Percentiles rank a stretch among this genome's conserved stretches.
phyloP scores from a whole-genome alignment of 92 coral and sea anemone species.

The Pocillopora meandrina region DNA sequence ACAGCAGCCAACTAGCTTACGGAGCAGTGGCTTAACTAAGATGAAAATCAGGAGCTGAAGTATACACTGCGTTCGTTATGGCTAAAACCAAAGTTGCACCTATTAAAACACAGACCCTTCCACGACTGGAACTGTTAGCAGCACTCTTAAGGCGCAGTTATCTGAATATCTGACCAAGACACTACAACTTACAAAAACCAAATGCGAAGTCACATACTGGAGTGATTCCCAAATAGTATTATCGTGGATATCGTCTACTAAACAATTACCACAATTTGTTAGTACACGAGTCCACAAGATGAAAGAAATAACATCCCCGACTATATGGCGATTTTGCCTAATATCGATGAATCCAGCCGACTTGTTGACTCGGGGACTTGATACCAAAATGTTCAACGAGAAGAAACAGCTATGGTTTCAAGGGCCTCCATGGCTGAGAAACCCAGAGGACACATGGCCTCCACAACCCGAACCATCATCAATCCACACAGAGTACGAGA shows the following conservation, averaged over 20 bases:
- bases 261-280: constrained; percentile 20
- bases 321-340: constrained; percentile 40
- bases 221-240: constrained; percentile 57
- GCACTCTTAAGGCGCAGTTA: constrained; percentile 48
- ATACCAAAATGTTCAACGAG: constrained; percentile 1
- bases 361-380: constrained; percentile 37
- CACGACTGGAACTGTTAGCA: constrained; percentile 50
- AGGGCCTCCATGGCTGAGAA: constrained; percentile 33
- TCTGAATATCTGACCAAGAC: constrained; percentile 34
- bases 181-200: constrained; percentile 24
- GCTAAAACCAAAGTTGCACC: constrained; percentile 58
- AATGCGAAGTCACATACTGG: constrained; percentile 30
- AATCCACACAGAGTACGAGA: too few species aligned
- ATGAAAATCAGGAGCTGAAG: constrained; percentile 17
- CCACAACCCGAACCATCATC: too few species aligned
- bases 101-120: constrained; percentile 25
- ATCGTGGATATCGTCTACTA: constrained; percentile 38
- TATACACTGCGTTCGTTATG: constrained; percentile 22
- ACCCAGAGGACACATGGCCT: constrained; percentile 9
- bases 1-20: background rate
- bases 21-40: constrained; percentile 58
- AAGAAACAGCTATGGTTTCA: constrained; percentile 17
- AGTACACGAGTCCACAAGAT: constrained; percentile 30
- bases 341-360: constrained; percentile 40
- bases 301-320: constrained; percentile 7